Evolutionary conservation across 2,888 invertebrate species (phyloP).

Genomic region (Scaptomyza parva): DNA sequence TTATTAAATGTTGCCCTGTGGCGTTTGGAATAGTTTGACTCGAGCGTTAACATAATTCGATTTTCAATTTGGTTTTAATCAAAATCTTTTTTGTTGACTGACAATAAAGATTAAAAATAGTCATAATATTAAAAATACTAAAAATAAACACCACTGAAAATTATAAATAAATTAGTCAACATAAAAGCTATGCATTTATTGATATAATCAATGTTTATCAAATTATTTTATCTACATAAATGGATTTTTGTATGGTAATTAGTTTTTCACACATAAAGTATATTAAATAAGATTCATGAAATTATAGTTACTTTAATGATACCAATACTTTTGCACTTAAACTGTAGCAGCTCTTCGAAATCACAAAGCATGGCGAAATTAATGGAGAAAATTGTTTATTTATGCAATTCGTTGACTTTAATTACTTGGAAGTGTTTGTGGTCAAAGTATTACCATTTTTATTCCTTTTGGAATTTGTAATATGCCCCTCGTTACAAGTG

Average conservation of each 20-base stretch:
- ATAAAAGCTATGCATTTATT: no score
- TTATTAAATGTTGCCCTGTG: not conserved
- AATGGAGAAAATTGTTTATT: conserved; percentile 53
- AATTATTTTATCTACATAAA: not conserved
- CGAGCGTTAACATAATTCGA: no score
- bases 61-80: not conserved
- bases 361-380: conserved; percentile 43
- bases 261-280: not conserved
- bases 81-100: not conserved
- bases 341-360: conserved; percentile 34
- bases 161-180: no score
- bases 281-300: not conserved
- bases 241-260: not conserved
- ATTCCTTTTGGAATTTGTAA: conserved; percentile 72
- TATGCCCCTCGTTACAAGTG: conserved; percentile 32
- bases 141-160: not conserved
- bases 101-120: not conserved
- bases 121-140: no score
- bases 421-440: conserved; percentile 59
- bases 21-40: not conserved
- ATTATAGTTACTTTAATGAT: conserved; percentile 3
- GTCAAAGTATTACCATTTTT: conserved; percentile 66
- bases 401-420: conserved; percentile 63
- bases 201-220: not conserved
- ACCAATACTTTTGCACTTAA: conserved; percentile 11